These are phyloP conservation scores for Forpus xanthops DNA, from an alignment of 2,797 vertebrate genomes.

Conservation along the genomic window DNA sequence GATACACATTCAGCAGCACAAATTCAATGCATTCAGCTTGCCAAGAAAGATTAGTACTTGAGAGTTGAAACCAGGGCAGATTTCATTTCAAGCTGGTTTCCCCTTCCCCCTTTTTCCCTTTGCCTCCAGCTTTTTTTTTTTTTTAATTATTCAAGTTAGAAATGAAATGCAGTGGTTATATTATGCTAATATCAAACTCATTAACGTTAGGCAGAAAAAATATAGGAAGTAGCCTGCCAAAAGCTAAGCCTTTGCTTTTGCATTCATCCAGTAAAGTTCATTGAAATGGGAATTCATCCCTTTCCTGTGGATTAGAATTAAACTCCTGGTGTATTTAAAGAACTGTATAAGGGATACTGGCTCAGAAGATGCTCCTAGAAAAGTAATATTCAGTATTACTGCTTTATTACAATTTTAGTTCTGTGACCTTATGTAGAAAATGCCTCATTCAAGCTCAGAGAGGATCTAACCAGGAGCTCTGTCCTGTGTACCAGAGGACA, in stretches of 20 bases:
- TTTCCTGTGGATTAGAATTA: constrained; percentile 25
- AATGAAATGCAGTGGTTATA: constrained; percentile 1
- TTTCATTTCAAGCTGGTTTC: constrained; percentile 20
- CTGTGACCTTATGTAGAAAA: neutral
- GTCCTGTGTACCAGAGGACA: neutral
- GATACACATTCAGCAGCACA: neutral
- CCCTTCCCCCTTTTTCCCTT: neutral
- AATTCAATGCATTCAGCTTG: neutral
- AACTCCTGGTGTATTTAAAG: constrained; percentile 6
- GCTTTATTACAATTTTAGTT: neutral
- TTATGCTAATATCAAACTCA: constrained; percentile 46
- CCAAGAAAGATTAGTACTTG: neutral
- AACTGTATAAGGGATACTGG: neutral
- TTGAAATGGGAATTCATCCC: constrained; percentile 16
- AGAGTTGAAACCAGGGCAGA: neutral
- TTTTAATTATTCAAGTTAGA: constrained; percentile 18
- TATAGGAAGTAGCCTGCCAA: neutral
- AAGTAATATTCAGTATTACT: neutral
- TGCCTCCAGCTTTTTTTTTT: neutral
- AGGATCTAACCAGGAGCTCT: neutral
- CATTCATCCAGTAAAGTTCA: constrained; percentile 23
- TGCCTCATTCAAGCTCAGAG: neutral
- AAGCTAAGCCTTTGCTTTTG: neutral
- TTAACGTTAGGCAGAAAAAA: constrained; percentile 22
- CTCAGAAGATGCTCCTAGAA: neutral